Conservation (phyloP, 2,113 vertebrate species). For the Nyctibius bracteatus region DNA sequence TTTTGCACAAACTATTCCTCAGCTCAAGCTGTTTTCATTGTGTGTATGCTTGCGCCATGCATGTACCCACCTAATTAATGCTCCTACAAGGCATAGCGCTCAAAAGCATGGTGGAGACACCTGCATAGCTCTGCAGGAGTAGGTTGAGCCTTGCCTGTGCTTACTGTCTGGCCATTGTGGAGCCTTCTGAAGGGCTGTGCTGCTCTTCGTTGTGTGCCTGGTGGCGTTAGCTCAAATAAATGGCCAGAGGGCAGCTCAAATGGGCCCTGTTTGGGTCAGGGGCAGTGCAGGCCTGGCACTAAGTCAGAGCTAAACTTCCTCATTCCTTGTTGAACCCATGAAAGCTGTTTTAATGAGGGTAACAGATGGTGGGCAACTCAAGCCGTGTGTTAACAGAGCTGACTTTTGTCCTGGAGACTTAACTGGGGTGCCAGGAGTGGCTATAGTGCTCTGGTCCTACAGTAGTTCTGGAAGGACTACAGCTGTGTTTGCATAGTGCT, state of each 20-base stretch:
- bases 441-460: neutral
- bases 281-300: neutral
- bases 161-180: rapidly evolving
- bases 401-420: neutral
- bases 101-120: neutral
- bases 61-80: neutral
- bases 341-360: neutral
- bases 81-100: neutral
- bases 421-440: neutral
- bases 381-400: neutral
- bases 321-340: neutral
- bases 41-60: neutral
- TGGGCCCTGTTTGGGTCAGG: neutral
- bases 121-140: neutral
- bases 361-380: neutral
- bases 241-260: neutral
- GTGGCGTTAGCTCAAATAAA: neutral
- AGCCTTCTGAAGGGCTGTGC: neutral
- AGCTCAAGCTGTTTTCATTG: neutral
- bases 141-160: neutral
- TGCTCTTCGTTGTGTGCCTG: neutral
- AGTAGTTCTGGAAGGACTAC: neutral
- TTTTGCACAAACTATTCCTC: neutral
- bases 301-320: neutral
- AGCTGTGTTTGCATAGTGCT: neutral